Base-by-base conservation (phyloP, 2,888 invertebrate species). In the Neocrepidodera transversa region DNA sequence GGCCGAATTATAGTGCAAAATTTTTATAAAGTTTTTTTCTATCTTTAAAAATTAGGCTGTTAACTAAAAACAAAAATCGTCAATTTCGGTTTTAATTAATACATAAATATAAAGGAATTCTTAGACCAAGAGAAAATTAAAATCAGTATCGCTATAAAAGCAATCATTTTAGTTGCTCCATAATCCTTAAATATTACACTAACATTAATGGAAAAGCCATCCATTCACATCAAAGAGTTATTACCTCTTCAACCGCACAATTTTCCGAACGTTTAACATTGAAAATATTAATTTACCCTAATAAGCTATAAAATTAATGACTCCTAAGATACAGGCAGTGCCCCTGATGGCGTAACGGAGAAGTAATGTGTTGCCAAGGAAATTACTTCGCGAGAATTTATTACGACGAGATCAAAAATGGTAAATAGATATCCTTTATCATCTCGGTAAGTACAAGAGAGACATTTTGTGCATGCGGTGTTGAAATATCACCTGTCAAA, bases 231-330 rank as follows among this genome's bases (percentile, higher is more conserved):
- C 1, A 23, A 53, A 43, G 43, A 53, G 20, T 28, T 35, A 53
- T 45, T 43, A 45, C 32, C 43, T 53, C 14, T 32, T 53, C 20
- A 28, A 43, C 35, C 28, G n/a, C 17, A 16, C 35, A 23, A 14
- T 26, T 53, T 43, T 30, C 53, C 17, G 14, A 42, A 53, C 53
- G 53, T 20, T 53, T 53, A 43, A 53, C 45, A 43, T 43, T 45
- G 32, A 35, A 43, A 53, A 35, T 53, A 53, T 53, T 53, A 53
- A 53, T 53, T 53, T 53, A 53, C 43, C 43, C 53, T 53, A 43
- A 53, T 45, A 43, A 53, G 30, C 53, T 32, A 53, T 53, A 53
- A 53, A 53, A 53, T 53, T 43, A 53, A 53, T 43, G 53, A 53
- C 32, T 53, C 13, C 35, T 45, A 43, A 53, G 45, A 32, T 43